A percentile compares a stretch with the other conserved stretches of the same genome.
phyloP scores from a whole-genome alignment of 2,113 vertebrate genomes.

The Nipponia nippon region DNA sequence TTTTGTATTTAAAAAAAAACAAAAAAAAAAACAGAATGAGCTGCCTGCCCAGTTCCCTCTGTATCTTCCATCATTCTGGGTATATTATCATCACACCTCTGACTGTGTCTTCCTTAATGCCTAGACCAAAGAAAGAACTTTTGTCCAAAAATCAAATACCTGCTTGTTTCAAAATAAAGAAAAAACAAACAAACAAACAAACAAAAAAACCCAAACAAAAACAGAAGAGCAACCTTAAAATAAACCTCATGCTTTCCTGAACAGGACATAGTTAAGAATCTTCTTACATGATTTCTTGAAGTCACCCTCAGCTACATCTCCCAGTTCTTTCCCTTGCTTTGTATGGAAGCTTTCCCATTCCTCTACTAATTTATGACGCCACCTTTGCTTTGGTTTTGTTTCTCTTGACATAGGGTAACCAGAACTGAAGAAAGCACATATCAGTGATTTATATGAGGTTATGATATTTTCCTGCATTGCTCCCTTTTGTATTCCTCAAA shows the following conservation, averaged over 20 bases:
- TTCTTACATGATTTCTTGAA: background rate
- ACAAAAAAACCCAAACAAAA: background rate
- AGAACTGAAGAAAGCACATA: background rate
- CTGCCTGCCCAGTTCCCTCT: background rate
- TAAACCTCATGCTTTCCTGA: background rate
- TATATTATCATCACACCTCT: background rate
- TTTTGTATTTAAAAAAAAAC: background rate
- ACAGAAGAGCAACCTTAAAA: background rate
- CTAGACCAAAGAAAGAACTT: background rate
- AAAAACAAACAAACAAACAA: background rate
- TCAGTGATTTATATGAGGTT: background rate
- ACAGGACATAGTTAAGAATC: background rate
- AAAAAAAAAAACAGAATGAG: background rate
- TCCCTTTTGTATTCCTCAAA: background rate
- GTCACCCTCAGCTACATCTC: background rate
- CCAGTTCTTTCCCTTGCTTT: background rate
- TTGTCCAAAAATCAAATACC: background rate
- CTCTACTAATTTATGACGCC: background rate
- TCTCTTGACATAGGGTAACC: background rate
- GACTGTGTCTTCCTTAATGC: background rate
- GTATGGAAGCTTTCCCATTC: background rate
- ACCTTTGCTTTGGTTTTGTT: background rate
- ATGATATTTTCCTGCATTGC: background rate
- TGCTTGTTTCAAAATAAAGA: background rate
- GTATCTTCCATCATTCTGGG: background rate